phyloP scores from a whole-genome alignment of 2,113 vertebrate species.

The Pelecanus crispus region DNA sequence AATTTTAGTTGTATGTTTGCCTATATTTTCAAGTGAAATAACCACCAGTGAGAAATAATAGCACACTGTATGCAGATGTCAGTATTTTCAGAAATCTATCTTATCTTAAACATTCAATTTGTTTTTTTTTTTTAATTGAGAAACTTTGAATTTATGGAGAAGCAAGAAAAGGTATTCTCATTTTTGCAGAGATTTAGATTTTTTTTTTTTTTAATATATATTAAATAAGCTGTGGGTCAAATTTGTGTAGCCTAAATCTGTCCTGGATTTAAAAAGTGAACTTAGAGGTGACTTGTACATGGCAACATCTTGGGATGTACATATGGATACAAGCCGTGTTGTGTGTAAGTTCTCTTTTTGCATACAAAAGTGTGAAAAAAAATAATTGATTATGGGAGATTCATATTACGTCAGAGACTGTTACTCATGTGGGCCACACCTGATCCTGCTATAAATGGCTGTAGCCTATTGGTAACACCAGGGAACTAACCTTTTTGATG shows the following conservation, averaged over 20 bases:
- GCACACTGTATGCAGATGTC: neutral
- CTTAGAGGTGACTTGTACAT: neutral
- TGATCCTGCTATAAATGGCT: neutral
- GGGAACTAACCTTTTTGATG: neutral
- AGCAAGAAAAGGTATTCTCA: neutral
- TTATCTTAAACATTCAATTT: neutral
- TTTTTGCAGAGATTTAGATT: neutral
- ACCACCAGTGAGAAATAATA: neutral
- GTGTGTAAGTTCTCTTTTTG: neutral
- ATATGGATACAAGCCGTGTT: neutral
- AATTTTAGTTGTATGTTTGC: neutral
- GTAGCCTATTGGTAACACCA: neutral
- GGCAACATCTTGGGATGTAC: neutral
- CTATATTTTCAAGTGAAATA: neutral
- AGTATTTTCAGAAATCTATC: neutral
- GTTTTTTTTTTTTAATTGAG: neutral
- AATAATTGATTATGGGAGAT: neutral
- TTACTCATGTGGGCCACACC: neutral
- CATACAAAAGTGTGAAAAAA: neutral
- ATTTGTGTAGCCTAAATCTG: neutral
- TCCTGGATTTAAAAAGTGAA: neutral
- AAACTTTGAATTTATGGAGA: neutral
- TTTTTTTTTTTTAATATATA: neutral
- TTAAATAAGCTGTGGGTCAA: neutral
- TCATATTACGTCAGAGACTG: neutral